Evolutionary conservation across 37 sponge, comb jelly and placozoan species (phyloP), one percentile per base, ranked within the genome.

Genomic region (Theonella swinhoei): DNA sequence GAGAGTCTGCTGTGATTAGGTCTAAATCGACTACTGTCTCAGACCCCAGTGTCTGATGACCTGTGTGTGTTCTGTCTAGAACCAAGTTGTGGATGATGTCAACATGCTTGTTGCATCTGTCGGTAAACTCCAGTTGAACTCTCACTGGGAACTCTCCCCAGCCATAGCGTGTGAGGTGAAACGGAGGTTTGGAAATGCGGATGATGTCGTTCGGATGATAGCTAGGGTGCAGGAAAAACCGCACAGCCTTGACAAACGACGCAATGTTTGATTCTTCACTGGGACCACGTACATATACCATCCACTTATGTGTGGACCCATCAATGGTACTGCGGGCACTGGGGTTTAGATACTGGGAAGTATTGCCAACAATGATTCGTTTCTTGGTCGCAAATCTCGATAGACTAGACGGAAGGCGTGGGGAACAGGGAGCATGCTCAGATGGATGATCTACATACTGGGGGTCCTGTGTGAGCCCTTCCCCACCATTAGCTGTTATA

Each of bases 81-180:
- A 77, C 84, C 41, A 95, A 77, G 58, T 87, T 81, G 68, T 96
- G 96, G 36, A 96, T 80, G 61, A 93, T 82, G 65, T 96, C 96
- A 3, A 90, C 79, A 3, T 88, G 77, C 59, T 90, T 96, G 62
- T 94, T 80, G 19, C 35, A 0, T 20, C 42, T 30, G 36, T 90
- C 77, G 25, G n/a, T 24, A 60, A 96, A 90, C 35, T 84, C 85
- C 59, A 96, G 76, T 72, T 90, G 96, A 1, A 93, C 88, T 32
- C 96, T 80, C 4, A 96, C 76, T 34, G 94, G 96, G 80, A 96
- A 96, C 60, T 96, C 96, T 37, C 96, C 96, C 96, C 96, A 96
- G 20, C 96, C 96, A 34, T 86, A 68, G 33, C 94, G 76, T 20
- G 84, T 87, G 31, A 96, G 89, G 60, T 96, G 94, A 43, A 90